A percentile compares a stretch with the other conserved stretches of the same genome.
These are phyloP conservation scores for Stegostoma tigrinum DNA, from an alignment of 2,113 vertebrate species.

Conservation along the genomic window DNA sequence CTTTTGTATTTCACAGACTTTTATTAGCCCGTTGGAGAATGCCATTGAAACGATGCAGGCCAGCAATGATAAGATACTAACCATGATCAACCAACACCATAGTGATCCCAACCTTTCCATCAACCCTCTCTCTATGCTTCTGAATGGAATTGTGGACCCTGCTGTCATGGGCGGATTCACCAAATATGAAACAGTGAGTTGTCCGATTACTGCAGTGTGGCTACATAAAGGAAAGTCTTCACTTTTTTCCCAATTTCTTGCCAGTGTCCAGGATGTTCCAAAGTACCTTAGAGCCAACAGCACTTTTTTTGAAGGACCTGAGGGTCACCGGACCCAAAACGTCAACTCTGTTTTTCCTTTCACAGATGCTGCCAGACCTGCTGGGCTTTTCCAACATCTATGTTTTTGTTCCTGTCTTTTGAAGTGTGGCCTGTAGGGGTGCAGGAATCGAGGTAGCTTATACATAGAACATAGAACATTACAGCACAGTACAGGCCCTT, in stretches of 20 bases:
- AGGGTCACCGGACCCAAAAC: too few relatives aligned
- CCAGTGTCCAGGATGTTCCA: too few relatives aligned
- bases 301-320: background rate
- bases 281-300: background rate
- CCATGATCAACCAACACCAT: constrained; percentile 47
- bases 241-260: background rate
- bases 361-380: too few relatives aligned
- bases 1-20: constrained; percentile 38
- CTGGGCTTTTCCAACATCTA: too few relatives aligned
- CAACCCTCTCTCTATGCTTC: constrained; percentile 30
- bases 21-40: constrained; percentile 48
- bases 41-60: constrained; percentile 52
- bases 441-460: background rate
- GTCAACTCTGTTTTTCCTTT: too few relatives aligned
- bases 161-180: constrained; percentile 39
- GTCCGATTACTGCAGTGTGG: too few relatives aligned
- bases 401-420: background rate
- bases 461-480: too few relatives aligned
- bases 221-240: background rate
- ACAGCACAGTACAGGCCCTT: too few relatives aligned
- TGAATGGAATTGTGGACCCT: constrained; percentile 3
- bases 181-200: constrained; percentile 39
- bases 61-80: constrained; percentile 50
- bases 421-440: background rate
- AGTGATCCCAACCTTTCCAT: constrained; percentile 40